Conservation (phyloP, 2,797 vertebrate genomes). For the Luscinia megarhynchos region DNA sequence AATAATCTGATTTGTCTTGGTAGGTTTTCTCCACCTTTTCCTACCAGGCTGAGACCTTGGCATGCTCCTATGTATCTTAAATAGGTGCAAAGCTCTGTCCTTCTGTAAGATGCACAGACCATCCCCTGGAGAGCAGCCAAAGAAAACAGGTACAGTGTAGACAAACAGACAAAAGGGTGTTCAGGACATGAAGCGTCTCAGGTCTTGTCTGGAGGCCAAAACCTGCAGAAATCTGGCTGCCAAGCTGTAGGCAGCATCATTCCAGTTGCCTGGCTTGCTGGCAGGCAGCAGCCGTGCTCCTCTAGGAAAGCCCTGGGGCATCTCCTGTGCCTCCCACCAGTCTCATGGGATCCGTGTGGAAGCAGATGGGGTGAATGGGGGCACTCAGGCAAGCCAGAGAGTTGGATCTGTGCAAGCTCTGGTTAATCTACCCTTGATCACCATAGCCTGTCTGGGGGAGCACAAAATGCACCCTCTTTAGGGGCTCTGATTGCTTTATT, state of each 20-base stretch:
- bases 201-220: not conserved
- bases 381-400: not conserved
- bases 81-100: not conserved
- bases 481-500: not conserved
- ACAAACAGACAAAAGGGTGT: not conserved
- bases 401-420: not conserved
- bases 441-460: rapidly evolving
- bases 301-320: not conserved
- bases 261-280: not conserved
- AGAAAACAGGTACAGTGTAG: not conserved
- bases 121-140: rapidly evolving
- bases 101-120: not conserved
- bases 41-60: not conserved
- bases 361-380: constrained; percentile 32
- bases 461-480: not conserved
- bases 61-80: rapidly evolving
- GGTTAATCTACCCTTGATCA: not conserved
- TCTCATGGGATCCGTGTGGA: not conserved
- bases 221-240: not conserved
- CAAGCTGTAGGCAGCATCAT: not conserved
- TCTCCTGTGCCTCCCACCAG: not conserved
- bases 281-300: not conserved
- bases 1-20: not conserved
- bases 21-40: not conserved
- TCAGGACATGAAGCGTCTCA: not conserved